Conservation (phyloP, 2,888 invertebrate genomes). For the Eilema sororculum region DNA sequence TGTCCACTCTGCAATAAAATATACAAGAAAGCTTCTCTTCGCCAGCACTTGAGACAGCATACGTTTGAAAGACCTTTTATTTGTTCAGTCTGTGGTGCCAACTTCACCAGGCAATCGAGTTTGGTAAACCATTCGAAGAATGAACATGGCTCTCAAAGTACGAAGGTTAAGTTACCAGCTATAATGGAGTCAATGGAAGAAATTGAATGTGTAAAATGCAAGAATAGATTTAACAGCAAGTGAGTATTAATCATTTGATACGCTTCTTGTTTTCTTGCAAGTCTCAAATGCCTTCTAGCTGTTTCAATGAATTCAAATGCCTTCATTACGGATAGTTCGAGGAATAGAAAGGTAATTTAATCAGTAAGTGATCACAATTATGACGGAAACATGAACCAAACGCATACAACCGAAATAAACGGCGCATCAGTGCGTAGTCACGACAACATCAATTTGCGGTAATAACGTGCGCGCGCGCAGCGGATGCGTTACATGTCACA, state of each 20-base stretch:
- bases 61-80: conserved; percentile 91
- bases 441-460: conserved; percentile 63
- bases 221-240: conserved; percentile 66
- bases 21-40: conserved; percentile 89
- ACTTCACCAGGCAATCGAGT: conserved; percentile 90
- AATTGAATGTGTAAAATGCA: conserved; percentile 63
- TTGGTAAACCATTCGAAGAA: conserved; percentile 87
- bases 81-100: conserved; percentile 88
- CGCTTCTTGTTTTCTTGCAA: background rate
- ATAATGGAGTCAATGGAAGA: conserved; percentile 51
- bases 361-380: conserved; percentile 10
- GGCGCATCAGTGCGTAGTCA: conserved; percentile 43
- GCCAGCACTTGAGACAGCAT: conserved; percentile 90
- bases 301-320: background rate
- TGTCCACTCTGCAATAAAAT: conserved; percentile 90
- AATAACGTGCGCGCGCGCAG: conserved; percentile 56
- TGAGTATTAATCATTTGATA: conserved; percentile 52
- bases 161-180: conserved; percentile 48
- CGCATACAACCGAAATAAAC: conserved; percentile 64
- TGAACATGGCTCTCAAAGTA: conserved; percentile 75
- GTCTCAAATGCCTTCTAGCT: background rate
- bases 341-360: background rate
- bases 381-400: conserved; percentile 54
- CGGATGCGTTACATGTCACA: conserved; percentile 77
- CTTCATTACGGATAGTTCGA: background rate